Conservation (phyloP, 1,140 invertebrate species). For the Heterodera schachtii region DNA sequence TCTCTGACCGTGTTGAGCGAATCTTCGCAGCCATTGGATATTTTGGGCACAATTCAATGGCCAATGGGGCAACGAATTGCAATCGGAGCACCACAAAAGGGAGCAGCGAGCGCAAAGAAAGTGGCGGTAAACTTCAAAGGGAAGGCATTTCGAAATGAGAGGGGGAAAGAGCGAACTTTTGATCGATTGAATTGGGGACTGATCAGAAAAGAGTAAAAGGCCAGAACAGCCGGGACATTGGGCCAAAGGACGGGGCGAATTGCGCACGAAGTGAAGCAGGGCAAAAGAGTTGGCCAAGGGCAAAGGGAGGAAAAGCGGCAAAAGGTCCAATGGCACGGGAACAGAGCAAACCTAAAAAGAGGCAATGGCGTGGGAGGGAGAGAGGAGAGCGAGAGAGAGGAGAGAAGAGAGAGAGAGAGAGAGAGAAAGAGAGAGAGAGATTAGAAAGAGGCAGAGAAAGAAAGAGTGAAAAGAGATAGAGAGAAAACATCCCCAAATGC, state of each 20-base stretch:
- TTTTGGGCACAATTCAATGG: constrained; percentile 26
- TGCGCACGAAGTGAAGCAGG: constrained; percentile 13
- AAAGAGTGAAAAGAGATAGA: background rate
- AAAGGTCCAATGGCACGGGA: constrained; percentile 8
- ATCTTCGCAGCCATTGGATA: background rate
- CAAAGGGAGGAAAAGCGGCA: constrained; percentile 18
- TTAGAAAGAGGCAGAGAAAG: background rate
- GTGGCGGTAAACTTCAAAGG: background rate
- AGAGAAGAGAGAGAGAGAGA: background rate
- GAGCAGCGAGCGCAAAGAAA: constrained; percentile 5
- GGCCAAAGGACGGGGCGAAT: background rate
- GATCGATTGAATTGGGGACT: background rate
- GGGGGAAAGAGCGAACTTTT: background rate
- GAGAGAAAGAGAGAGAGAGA: background rate
- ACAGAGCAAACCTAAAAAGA: constrained; percentile 9
- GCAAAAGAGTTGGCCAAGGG: constrained; percentile 11
- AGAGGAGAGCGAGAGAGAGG: background rate
- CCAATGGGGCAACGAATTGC: constrained; percentile 20
- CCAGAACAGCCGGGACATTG: constrained; percentile 3
- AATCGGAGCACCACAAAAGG: constrained; percentile 17
- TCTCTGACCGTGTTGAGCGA: constrained; percentile 10
- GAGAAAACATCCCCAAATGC: background rate
- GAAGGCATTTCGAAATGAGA: background rate
- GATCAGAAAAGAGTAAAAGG: background rate
- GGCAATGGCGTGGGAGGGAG: background rate